These are phyloP conservation scores for Periparus ater DNA, from an alignment of 2,797 vertebrate genomes.

Conservation along the genomic window DNA sequence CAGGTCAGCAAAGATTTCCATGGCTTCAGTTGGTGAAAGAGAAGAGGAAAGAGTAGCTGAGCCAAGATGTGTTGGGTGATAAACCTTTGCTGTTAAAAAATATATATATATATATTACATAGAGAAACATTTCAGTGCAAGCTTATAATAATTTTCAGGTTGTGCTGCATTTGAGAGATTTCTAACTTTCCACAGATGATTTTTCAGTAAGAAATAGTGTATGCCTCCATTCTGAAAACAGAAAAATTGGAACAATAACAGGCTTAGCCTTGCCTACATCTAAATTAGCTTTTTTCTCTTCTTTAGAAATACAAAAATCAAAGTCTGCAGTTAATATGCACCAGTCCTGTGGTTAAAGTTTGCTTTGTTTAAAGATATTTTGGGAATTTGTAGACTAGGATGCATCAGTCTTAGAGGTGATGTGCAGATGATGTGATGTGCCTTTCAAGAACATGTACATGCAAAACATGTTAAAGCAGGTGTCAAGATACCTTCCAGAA, in stretches of 20 bases:
- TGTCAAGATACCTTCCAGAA: background rate
- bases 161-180: background rate
- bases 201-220: background rate
- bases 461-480: background rate
- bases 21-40: constrained; percentile 90
- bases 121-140: background rate
- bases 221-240: background rate
- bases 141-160: background rate
- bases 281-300: background rate
- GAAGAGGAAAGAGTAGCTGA: constrained; percentile 94
- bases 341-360: background rate
- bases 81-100: constrained; percentile 73
- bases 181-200: background rate
- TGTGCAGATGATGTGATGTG: background rate
- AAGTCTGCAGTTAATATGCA: background rate
- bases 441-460: background rate
- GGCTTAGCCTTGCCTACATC: background rate
- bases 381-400: background rate
- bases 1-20: constrained; percentile 96
- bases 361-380: background rate
- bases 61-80: constrained; percentile 91
- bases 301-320: background rate
- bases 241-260: background rate
- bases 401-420: background rate
- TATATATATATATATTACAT: background rate